Base-by-base conservation (phyloP, 2,888 invertebrate genomes). In the Keiferia lycopersicella region DNA sequence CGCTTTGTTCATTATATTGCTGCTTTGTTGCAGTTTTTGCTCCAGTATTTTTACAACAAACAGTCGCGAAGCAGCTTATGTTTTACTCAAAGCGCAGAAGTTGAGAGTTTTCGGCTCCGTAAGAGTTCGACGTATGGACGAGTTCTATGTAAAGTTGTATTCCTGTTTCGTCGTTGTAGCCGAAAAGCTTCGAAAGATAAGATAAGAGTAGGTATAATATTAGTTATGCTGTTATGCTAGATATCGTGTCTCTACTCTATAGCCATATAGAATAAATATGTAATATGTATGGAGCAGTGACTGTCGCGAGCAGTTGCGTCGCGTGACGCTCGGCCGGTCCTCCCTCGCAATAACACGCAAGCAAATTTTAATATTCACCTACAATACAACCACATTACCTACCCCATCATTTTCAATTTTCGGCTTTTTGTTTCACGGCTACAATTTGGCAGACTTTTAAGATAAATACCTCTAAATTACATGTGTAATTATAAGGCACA, bases 261-360 rank as follows among this genome's bases (percentile, higher is more conserved):
- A 62, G 59, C 12, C 14, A 56, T 68, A 65, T 66, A 66, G 65
- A 66, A 65, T 66, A 66, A 66, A 66, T 66, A 65, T 64, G 65
- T 66, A 7, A 66, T 45, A 16, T 45, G 16, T 45, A 45, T 45
- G 10, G 26, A 70, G 65, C 63, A 66, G 68, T 64, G 62, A 63
- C 66, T 69, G 72, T 67, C 70, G 71, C 69, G 71, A 72, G 69
- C 73, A 78, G 72, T 84, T 75, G 87, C 86, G 85, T 84, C 75
- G 87, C 86, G 85, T 86, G 86, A 80, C 82, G 74, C 71, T 68
- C 78, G 72, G 79, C 80, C 80, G 72, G 72, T 73, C 72, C 71
- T 70, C 77, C 73, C 78, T 77, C 79, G 77, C 67, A 11, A 48
- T 63, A 69, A 69, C 79, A 76, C 77, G 71, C 71, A 72, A 77